Conservation (phyloP, 1,140 invertebrate genomes). For the Brachionus paranguensis region DNA sequence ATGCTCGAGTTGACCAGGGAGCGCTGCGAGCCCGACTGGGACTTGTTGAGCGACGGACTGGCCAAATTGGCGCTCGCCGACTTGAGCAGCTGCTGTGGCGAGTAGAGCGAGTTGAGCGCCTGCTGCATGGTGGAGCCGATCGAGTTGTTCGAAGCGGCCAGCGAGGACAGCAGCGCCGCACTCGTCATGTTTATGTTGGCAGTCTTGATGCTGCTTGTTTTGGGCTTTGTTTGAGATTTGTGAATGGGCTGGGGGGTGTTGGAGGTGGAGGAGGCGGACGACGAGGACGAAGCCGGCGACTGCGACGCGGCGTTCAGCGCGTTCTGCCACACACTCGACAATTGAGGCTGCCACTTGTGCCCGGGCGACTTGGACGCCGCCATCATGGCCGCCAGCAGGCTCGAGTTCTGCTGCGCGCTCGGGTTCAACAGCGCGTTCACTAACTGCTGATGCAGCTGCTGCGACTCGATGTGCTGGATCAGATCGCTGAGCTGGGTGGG, state of each 20-base stretch:
- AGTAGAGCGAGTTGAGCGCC: slow-evolving; percentile 9
- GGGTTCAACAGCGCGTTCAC: neutral
- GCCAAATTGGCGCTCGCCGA: neutral
- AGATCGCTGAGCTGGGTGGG: neutral
- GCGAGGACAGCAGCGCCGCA: neutral
- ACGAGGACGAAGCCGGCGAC: neutral
- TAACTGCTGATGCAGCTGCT: neutral
- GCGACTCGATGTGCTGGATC: neutral
- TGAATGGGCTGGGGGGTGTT: slow-evolving; percentile 5
- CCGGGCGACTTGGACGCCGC: neutral
- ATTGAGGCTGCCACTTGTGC: neutral
- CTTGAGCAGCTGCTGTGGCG: slow-evolving; percentile 4
- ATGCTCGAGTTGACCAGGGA: neutral
- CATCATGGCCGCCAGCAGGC: neutral
- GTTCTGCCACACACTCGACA: neutral
- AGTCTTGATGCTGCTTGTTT: neutral
- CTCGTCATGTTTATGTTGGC: neutral
- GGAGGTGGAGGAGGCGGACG: neutral
- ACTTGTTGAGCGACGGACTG: neutral
- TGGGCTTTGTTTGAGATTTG: neutral
- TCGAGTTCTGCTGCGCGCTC: neutral
- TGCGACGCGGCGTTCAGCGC: neutral
- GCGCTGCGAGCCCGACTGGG: neutral
- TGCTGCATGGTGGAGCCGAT: slow-evolving; percentile 25
- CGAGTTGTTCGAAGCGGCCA: neutral